Conservation (phyloP, 1,140 invertebrate species). For the Aphelenchoides besseyi region DNA sequence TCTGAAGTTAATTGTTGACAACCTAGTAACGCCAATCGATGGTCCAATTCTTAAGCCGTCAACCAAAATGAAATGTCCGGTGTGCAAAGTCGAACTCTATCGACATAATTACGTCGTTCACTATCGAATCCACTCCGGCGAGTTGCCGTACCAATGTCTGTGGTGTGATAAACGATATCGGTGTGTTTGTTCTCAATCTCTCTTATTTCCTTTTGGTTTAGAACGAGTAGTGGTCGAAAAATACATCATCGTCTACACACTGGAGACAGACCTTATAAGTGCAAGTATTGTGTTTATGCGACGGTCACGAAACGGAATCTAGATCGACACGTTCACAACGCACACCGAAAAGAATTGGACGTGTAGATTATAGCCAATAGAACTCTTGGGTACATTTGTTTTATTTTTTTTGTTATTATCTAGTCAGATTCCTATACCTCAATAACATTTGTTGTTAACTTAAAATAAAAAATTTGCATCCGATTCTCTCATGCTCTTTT, state of each 20-base stretch:
- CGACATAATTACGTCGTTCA: conserved; percentile 58
- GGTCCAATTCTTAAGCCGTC: conserved; percentile 1
- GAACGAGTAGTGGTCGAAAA: conserved; percentile 53
- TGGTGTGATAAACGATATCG: conserved; percentile 62
- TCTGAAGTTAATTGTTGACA: not conserved
- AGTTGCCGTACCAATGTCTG: conserved; percentile 63
- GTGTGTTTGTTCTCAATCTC: conserved; percentile 30
- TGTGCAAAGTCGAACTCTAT: conserved; percentile 51
- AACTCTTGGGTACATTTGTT: too few species aligned
- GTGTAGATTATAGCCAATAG: too few species aligned
- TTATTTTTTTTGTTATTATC: too few species aligned
- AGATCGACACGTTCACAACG: conserved; percentile 53
- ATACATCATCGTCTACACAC: conserved; percentile 71
- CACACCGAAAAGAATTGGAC: too few species aligned
- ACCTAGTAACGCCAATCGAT: not conserved
- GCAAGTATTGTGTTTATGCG: conserved; percentile 88
- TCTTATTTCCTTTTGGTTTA: conserved; percentile 29
- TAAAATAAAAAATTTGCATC: too few species aligned
- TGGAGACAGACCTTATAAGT: conserved; percentile 94
- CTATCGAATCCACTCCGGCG: conserved; percentile 63
- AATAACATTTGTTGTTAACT: too few species aligned
- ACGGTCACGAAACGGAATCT: conserved; percentile 71
- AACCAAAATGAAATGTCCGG: conserved; percentile 58
- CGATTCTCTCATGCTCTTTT: too few species aligned
- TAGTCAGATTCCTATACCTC: too few species aligned